These are phyloP conservation scores for Sebastolobus altivelis DNA, from an alignment of 2,797 vertebrate genomes.

Conservation along the genomic window DNA sequence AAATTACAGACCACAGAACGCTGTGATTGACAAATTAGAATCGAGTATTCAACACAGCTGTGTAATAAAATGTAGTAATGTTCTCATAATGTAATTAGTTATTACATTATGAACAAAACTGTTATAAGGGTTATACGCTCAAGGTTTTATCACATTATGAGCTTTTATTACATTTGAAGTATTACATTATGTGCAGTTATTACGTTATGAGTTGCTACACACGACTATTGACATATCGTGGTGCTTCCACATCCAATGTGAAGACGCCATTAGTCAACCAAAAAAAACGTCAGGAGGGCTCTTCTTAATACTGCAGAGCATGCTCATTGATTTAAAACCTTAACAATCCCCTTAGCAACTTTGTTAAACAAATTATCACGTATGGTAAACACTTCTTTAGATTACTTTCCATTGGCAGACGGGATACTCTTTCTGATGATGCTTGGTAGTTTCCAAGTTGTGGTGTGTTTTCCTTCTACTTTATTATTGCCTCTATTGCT, in stretches of 20 bases:
- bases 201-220: too few relatives aligned
- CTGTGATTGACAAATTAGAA: too few relatives aligned
- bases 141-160: too few relatives aligned
- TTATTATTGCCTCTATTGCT: not conserved
- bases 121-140: too few relatives aligned
- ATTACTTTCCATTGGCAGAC: not conserved
- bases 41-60: too few relatives aligned
- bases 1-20: too few relatives aligned
- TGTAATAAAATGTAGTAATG: too few relatives aligned
- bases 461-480: not conserved
- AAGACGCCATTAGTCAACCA: rapidly evolving
- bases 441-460: not conserved
- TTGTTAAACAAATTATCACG: not conserved
- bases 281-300: not conserved
- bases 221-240: rapidly evolving
- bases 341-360: not conserved
- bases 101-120: too few relatives aligned
- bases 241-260: too few relatives aligned
- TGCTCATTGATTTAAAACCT: not conserved
- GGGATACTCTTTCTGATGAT: not conserved
- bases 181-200: too few relatives aligned
- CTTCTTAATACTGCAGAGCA: not conserved
- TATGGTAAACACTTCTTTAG: not conserved
- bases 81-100: too few relatives aligned
- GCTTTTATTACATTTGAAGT: too few relatives aligned